Evolutionary conservation across 2,888 invertebrate species (phyloP).

Genomic region (Drosophila maculinotata): DNA sequence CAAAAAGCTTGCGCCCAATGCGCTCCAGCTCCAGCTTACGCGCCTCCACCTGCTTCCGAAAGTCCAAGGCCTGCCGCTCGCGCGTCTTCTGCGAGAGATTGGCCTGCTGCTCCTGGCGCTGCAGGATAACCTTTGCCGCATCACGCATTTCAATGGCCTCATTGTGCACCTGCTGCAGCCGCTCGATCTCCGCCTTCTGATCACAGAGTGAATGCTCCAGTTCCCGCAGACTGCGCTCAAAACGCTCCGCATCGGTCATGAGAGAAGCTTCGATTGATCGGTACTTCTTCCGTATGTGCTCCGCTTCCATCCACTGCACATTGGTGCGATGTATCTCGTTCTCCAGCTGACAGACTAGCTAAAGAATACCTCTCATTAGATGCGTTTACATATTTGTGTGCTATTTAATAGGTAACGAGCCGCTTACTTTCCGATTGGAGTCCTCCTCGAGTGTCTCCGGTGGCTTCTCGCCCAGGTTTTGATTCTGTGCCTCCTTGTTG

Average conservation of each 20-base stretch:
- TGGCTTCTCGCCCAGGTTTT: conserved; percentile 83
- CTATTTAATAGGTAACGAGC: no score
- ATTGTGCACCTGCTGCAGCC: conserved; percentile 90
- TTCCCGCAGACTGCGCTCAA: conserved; percentile 90
- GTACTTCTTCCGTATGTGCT: conserved; percentile 92
- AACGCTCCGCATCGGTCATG: conserved; percentile 90
- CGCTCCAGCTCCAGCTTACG: conserved; percentile 90
- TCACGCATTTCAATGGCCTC: conserved; percentile 91
- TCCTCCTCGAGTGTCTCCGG: conserved; percentile 86
- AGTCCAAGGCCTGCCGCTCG: conserved; percentile 88
- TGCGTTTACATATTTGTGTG: no score
- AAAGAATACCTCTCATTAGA: conserved; percentile 4
- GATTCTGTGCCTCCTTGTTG: conserved; percentile 86
- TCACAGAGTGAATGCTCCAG: conserved; percentile 89
- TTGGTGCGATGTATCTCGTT: conserved; percentile 93
- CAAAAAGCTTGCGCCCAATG: conserved; percentile 91
- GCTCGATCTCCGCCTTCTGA: conserved; percentile 91
- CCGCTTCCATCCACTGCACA: conserved; percentile 93
- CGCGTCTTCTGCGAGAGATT: conserved; percentile 89
- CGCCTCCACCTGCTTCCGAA: conserved; percentile 89
- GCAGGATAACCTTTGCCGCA: conserved; percentile 89
- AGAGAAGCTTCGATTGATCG: conserved; percentile 89
- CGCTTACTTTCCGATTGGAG: conserved; percentile 88
- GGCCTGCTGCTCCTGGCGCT: conserved; percentile 89
- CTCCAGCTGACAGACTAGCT: conserved; percentile 90